phyloP scores from a whole-genome alignment of 2,113 vertebrate genomes.

The Apistogramma diplotaenia region DNA sequence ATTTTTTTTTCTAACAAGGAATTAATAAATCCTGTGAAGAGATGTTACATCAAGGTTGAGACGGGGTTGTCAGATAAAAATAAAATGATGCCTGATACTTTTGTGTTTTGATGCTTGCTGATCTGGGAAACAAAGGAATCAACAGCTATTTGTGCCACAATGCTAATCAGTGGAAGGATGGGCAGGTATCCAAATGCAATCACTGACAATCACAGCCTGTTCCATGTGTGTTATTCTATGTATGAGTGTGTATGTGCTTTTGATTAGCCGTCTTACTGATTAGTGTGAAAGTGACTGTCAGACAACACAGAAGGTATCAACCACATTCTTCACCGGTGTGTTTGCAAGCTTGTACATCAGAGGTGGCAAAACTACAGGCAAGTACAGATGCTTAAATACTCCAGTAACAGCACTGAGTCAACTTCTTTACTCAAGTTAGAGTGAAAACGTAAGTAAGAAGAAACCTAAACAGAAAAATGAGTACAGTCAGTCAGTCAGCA shows the following conservation, averaged over 20 bases:
- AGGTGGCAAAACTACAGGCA: no score
- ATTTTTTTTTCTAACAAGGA: background rate
- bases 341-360: background rate
- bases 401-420: no score
- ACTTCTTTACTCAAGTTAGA: no score
- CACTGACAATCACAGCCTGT: constrained; percentile 32
- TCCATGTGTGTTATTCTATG: background rate
- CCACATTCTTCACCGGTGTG: background rate
- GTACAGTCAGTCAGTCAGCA: no score
- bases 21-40: background rate
- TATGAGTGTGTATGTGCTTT: constrained; percentile 1
- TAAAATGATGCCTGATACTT: background rate
- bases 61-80: background rate
- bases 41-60: background rate
- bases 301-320: background rate
- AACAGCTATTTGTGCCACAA: constrained; percentile 14
- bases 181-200: constrained; percentile 49
- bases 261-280: constrained; percentile 35
- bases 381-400: no score
- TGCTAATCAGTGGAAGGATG: constrained; percentile 31
- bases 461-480: no score
- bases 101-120: background rate
- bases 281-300: constrained; percentile 22
- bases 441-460: no score
- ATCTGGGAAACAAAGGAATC: constrained; percentile 6